phyloP scores from a whole-genome alignment of 2,797 vertebrate genomes.

The Antrozous pallidus region DNA sequence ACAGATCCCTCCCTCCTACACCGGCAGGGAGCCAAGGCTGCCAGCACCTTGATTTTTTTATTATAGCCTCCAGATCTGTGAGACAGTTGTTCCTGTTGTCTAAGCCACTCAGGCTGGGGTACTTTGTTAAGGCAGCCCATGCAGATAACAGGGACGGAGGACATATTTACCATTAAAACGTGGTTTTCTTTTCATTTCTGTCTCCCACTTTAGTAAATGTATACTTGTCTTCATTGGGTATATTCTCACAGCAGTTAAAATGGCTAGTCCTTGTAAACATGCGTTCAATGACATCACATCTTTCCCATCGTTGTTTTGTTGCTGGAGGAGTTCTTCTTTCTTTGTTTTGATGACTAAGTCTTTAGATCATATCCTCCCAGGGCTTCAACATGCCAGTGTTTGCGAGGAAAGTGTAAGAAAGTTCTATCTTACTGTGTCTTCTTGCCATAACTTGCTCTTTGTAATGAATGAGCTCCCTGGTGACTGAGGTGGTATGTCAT shows the following conservation, averaged over 20 bases:
- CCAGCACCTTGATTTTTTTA: neutral
- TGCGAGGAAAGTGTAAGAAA: conserved; percentile 7
- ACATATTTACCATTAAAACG: neutral
- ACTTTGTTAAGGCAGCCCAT: neutral
- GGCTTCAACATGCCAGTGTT: neutral
- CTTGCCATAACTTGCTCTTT: conserved; percentile 32
- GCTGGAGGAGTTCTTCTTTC: neutral
- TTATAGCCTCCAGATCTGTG: neutral
- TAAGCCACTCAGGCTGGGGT: neutral
- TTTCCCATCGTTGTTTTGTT: neutral
- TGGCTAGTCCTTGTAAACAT: neutral
- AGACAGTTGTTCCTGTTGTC: neutral
- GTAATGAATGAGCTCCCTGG: neutral
- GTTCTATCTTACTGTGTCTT: conserved; percentile 6
- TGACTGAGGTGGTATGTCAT: conserved; percentile 29
- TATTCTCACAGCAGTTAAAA: neutral
- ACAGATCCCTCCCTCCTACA: neutral
- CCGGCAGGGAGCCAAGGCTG: neutral
- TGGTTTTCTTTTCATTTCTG: neutral
- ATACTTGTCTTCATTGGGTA: neutral
- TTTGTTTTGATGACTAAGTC: neutral
- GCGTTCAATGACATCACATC: neutral
- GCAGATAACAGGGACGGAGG: neutral
- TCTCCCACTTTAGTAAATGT: neutral
- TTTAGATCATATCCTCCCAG: neutral